These are phyloP conservation scores for Pachydiplax longipennis DNA, from an alignment of 2,888 invertebrate species.

Conservation along the genomic window DNA sequence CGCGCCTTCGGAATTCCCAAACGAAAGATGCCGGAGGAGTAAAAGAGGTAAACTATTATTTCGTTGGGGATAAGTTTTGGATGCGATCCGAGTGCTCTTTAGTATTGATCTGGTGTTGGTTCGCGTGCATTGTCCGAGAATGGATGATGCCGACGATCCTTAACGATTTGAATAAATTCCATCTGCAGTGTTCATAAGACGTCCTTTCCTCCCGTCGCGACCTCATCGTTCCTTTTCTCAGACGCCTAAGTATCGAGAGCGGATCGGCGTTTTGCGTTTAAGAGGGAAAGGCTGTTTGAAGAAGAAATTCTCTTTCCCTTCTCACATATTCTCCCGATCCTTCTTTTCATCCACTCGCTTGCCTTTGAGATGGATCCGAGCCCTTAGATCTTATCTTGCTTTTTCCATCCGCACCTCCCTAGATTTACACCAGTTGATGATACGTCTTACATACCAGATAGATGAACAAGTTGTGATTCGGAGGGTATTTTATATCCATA, in stretches of 20 bases:
- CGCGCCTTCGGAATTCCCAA: background rate
- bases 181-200: background rate
- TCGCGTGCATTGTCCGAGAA: background rate
- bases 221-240: background rate
- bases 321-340: background rate
- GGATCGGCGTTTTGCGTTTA: background rate
- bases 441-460: no score
- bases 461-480: no score
- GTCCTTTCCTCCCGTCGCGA: background rate
- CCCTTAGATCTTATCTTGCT: background rate
- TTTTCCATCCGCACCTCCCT: background rate
- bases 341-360: background rate
- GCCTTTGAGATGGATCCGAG: no score
- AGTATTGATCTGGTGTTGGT: background rate
- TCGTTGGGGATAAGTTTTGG: background rate
- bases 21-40: background rate
- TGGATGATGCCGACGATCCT: background rate
- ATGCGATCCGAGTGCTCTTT: background rate
- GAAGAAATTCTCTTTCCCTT: background rate
- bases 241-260: background rate
- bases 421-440: no score
- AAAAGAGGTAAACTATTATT: background rate
- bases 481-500: no score
- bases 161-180: constrained; percentile 1
- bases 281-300: background rate